phyloP scores from a whole-genome alignment of 2,888 invertebrate genomes.

The Ochropleura leucogaster region DNA sequence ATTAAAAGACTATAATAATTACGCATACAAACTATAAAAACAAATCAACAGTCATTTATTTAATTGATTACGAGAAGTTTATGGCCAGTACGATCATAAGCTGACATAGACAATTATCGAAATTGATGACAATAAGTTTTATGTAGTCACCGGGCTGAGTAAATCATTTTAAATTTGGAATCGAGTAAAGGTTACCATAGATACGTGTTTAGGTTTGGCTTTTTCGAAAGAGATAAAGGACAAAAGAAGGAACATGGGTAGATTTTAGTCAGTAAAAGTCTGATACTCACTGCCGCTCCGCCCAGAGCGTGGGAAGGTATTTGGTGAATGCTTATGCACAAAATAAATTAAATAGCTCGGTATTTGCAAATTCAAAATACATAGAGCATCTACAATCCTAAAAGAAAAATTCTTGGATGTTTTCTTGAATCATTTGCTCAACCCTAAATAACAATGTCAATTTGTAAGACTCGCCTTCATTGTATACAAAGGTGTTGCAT shows the following conservation, averaged over 20 bases:
- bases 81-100: slow-evolving; percentile 40
- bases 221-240: too few species aligned
- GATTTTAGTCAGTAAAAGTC: too few species aligned
- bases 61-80: too few species aligned
- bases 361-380: neutral
- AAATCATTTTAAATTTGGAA: slow-evolving; percentile 25
- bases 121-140: slow-evolving; percentile 31
- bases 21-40: slow-evolving; percentile 37
- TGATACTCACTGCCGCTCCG: too few species aligned
- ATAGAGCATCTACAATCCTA: rapidly evolving
- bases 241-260: too few species aligned
- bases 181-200: neutral
- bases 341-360: neutral
- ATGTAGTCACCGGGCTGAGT: slow-evolving; percentile 8
- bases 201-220: too few species aligned
- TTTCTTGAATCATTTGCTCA: slow-evolving; percentile 1
- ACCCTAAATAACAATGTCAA: slow-evolving; percentile 21
- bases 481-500: slow-evolving; percentile 42
- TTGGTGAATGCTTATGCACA: too few species aligned
- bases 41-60: slow-evolving; percentile 37
- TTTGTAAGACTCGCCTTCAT: slow-evolving; percentile 21
- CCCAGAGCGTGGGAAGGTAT: too few species aligned
- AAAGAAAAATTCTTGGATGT: neutral
- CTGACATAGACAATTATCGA: slow-evolving; percentile 49
- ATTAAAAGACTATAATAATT: slow-evolving; percentile 37